These are phyloP conservation scores for Monopis laevigella DNA, from an alignment of 2,888 invertebrate genomes.

Conservation along the genomic window DNA sequence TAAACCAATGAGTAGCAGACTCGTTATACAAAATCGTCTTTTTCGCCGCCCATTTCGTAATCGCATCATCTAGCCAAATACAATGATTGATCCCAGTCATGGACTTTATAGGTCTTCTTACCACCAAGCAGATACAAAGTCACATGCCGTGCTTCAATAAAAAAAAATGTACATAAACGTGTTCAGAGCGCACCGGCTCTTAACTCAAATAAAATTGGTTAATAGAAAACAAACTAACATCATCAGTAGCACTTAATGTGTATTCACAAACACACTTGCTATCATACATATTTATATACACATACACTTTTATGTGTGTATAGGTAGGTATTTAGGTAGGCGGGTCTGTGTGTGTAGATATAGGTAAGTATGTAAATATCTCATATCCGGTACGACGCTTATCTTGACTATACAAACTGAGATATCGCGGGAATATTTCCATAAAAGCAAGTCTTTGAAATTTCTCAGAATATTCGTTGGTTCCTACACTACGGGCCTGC, in stretches of 20 bases:
- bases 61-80: too few relatives aligned
- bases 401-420: slow-evolving; percentile 51
- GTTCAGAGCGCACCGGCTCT: too few relatives aligned
- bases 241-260: slow-evolving; percentile 43
- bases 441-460: slow-evolving; percentile 31
- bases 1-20: too few relatives aligned
- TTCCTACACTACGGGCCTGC: too few relatives aligned
- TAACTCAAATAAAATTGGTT: slow-evolving; percentile 25
- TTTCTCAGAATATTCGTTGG: slow-evolving; percentile 12
- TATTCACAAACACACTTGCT: slow-evolving; percentile 31
- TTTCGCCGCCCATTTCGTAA: too few relatives aligned
- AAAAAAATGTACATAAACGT: too few relatives aligned
- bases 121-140: too few relatives aligned
- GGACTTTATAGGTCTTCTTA: too few relatives aligned
- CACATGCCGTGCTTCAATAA: too few relatives aligned
- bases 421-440: slow-evolving; percentile 58
- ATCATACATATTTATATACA: not conserved
- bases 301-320: not conserved
- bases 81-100: too few relatives aligned
- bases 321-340: not conserved
- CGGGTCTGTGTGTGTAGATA: slow-evolving; percentile 2
- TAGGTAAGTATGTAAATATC: slow-evolving; percentile 1
- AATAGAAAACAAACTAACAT: slow-evolving; percentile 30
- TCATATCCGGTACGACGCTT: slow-evolving; percentile 25
- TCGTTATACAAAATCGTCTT: too few relatives aligned